phyloP scores from a whole-genome alignment of 2,113 vertebrate species.

The Siphamia tubifer region DNA sequence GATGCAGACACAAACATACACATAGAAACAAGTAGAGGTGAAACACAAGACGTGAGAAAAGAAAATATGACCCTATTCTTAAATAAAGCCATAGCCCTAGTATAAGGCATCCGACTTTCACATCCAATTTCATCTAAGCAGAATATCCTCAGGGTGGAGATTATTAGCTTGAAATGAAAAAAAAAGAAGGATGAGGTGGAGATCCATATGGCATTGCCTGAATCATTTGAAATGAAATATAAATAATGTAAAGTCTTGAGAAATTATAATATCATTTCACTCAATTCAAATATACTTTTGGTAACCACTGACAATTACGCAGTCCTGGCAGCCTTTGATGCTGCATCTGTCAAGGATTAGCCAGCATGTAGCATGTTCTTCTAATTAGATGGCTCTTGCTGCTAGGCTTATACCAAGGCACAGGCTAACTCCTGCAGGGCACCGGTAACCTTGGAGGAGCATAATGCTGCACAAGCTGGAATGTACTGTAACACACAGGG shows the following conservation, averaged over 20 bases:
- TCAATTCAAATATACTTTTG: slow-evolving; percentile 42
- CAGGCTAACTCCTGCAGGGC: slow-evolving; percentile 31
- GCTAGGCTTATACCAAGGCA: slow-evolving; percentile 39
- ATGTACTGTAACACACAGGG: not conserved
- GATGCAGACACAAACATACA: not conserved
- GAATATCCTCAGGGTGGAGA: slow-evolving; percentile 14
- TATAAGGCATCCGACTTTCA: slow-evolving; percentile 25
- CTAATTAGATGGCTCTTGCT: slow-evolving; percentile 67
- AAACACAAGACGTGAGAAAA: not conserved
- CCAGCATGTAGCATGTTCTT: slow-evolving; percentile 58
- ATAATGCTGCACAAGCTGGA: slow-evolving; percentile 2
- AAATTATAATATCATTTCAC: slow-evolving; percentile 36
- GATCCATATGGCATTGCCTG: slow-evolving; percentile 19
- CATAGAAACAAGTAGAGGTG: not conserved
- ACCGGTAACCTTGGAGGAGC: slow-evolving; percentile 40
- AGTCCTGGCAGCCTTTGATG: slow-evolving; percentile 53
- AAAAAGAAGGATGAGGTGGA: not conserved
- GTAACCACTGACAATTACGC: slow-evolving; percentile 43
- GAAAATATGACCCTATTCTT: not conserved
- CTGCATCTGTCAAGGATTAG: slow-evolving; percentile 67
- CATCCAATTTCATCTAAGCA: slow-evolving; percentile 36
- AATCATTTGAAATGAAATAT: slow-evolving; percentile 41
- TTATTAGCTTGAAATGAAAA: slow-evolving; percentile 30
- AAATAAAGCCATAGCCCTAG: slow-evolving; percentile 7
- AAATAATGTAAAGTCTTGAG: slow-evolving; percentile 38